These are phyloP conservation scores for Hiodon alosoides DNA, from an alignment of 2,113 vertebrate species.

Conservation along the genomic window DNA sequence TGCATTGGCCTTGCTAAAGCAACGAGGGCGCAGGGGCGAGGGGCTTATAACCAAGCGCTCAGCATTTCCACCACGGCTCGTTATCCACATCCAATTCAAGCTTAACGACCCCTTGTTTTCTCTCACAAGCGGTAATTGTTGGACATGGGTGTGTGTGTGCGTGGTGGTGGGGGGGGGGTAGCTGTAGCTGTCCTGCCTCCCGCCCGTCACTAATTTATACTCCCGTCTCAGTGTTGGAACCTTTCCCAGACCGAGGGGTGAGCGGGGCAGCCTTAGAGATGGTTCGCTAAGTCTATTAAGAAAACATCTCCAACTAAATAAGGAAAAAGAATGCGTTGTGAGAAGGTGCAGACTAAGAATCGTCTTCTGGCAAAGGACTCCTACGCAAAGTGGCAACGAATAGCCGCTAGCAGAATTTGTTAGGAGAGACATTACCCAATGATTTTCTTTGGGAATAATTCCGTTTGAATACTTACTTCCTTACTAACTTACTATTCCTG, in stretches of 20 bases:
- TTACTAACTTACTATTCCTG: too few relatives aligned
- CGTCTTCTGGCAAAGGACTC: too few relatives aligned
- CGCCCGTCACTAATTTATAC: background rate
- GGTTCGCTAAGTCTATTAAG: background rate
- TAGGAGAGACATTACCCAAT: too few relatives aligned
- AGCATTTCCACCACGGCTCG: background rate
- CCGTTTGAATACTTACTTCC: too few relatives aligned
- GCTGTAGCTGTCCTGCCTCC: background rate
- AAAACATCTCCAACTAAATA: background rate
- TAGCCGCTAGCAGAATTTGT: too few relatives aligned
- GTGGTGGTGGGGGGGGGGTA: background rate
- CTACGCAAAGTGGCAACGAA: too few relatives aligned
- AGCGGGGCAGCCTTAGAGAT: background rate
- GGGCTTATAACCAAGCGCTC: background rate
- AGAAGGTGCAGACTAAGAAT: too few relatives aligned
- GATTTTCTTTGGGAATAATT: too few relatives aligned
- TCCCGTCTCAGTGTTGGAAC: background rate
- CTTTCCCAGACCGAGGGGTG: background rate
- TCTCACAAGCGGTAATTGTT: too few relatives aligned
- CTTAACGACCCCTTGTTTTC: background rate
- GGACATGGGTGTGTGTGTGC: too few relatives aligned
- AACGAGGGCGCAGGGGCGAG: background rate
- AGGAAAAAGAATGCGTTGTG: background rate
- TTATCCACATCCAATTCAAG: background rate
- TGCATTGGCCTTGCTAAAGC: too few relatives aligned